Base-by-base conservation (phyloP, 2,113 vertebrate species). In the Prietella phreatophila region DNA sequence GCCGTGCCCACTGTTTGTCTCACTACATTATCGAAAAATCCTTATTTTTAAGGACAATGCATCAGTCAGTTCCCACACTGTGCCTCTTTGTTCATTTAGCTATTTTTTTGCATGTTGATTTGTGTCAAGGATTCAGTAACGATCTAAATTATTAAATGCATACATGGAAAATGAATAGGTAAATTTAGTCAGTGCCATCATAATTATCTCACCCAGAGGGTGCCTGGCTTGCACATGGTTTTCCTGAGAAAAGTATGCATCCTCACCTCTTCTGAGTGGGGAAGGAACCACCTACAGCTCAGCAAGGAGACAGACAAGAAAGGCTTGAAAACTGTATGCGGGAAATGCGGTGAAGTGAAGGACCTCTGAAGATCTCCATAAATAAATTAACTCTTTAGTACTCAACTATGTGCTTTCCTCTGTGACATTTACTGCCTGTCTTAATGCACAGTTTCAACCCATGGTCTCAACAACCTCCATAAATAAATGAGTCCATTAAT, bases 111-210 rank as follows among this genome's bases (percentile, higher is more conserved):
- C 56, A 33, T 89, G 60, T 85, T 89, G 65, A 55, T 73, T 88
- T 36, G 83, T 86, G 86, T 85, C 83, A 71, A 69, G 89, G 88
- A 83, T 89, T 90, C 81, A 69, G 84, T 90, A 90, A 88, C 84
- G 58, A 89, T 85, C 86, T 86, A 82, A 90, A 90, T 90, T 88
- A 88, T 85, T 89, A 83, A 91, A 61, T 50, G 36, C 53, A 60
- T 82, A 89, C 86, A 91, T 89, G 86, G 86, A 85, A 87, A 88
- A 90, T 90, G 65, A 87, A 90, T 87, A 90, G 91, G 61, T 91
- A 86, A 86, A 90, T 91, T 91, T 90, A 91, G 87, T 89, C 89
- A 82, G n/a, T 56, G 47, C 79, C 85, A 80, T 83, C 20, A 9
- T 85, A 47, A 85, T 84, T 75, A 84, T 82, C 88, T 86, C 85